These are phyloP conservation scores for Halichondria panicea DNA, from an alignment of 37 sponge, comb jelly and placozoan genomes.

Conservation along the genomic window DNA sequence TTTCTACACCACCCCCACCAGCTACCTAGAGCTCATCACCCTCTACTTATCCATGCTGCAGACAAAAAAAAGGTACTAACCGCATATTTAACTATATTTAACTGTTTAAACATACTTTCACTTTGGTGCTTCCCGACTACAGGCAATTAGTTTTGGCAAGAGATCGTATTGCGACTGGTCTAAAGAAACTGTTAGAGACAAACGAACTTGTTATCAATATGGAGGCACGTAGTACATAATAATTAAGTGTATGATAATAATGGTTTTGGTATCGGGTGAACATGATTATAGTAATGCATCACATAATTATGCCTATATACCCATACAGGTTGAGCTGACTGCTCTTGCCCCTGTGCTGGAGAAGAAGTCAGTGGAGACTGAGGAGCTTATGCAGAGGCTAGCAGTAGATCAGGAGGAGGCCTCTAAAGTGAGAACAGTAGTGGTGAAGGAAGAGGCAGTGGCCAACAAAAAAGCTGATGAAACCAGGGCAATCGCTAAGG, in stretches of 20 bases:
- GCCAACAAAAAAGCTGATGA: slow-evolving; percentile 94
- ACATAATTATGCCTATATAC: background rate
- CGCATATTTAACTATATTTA: background rate
- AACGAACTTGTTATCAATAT: slow-evolving; percentile 94
- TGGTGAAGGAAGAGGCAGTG: slow-evolving; percentile 90
- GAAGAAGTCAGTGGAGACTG: slow-evolving; percentile 86
- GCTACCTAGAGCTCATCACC: slow-evolving; percentile 98
- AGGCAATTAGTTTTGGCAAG: slow-evolving; percentile 80
- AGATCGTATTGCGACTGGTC: slow-evolving; percentile 92
- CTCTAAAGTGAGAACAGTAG: slow-evolving; percentile 83
- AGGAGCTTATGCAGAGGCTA: slow-evolving; percentile 86
- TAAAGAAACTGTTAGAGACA: slow-evolving; percentile 95
- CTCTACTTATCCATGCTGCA: slow-evolving; percentile 93
- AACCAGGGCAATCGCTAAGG: slow-evolving; percentile 93
- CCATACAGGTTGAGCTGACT: slow-evolving; percentile 82
- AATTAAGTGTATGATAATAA: background rate
- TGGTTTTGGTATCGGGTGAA: background rate
- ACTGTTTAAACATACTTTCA: too few species aligned
- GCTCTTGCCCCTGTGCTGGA: slow-evolving; percentile 90
- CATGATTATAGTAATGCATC: background rate
- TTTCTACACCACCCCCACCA: slow-evolving; percentile 99
- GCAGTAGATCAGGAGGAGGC: slow-evolving; percentile 93
- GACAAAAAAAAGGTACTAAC: slow-evolving; percentile 78
- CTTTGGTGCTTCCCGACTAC: too few species aligned
- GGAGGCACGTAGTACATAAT: slow-evolving; percentile 50